phyloP scores from a whole-genome alignment of 35 echinoderm and acorn worm species.

The Holothuria glaberrima region DNA sequence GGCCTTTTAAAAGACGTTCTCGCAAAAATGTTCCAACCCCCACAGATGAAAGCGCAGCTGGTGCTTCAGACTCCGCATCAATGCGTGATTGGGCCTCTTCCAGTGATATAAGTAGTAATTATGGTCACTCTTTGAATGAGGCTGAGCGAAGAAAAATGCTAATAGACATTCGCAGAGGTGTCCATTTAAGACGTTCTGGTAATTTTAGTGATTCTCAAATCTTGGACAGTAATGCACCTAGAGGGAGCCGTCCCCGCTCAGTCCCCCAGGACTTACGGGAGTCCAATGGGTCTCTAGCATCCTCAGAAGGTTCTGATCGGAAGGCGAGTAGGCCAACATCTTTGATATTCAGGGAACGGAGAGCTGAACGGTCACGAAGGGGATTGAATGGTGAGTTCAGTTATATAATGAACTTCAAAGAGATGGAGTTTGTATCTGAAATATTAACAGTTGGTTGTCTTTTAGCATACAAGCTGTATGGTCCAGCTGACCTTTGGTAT shows the following conservation, averaged over 20 bases:
- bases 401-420: no score
- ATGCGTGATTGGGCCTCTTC: constrained; percentile 69
- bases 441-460: no score
- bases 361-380: constrained; percentile 73
- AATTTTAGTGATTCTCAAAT: constrained; percentile 82
- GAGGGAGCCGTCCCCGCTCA: constrained; percentile 11
- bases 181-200: constrained; percentile 60
- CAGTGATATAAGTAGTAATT: constrained; percentile 62
- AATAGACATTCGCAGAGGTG: constrained; percentile 69
- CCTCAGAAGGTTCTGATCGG: constrained; percentile 68
- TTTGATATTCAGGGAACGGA: constrained; percentile 65
- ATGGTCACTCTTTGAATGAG: constrained; percentile 63
- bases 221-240: constrained; percentile 1
- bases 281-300: constrained; percentile 68
- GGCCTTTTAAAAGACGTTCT: constrained; percentile 84
- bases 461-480: no score
- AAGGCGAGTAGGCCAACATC: constrained; percentile 64
- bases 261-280: constrained; percentile 55
- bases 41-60: constrained; percentile 81
- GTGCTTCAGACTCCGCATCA: constrained; percentile 84
- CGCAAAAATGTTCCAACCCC: constrained; percentile 81
- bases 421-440: no score
- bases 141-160: constrained; percentile 74
- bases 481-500: no score
- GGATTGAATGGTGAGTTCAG: constrained; percentile 74